Conservation (phyloP, 1,140 invertebrate genomes). For the Meteorus sp. region DNA sequence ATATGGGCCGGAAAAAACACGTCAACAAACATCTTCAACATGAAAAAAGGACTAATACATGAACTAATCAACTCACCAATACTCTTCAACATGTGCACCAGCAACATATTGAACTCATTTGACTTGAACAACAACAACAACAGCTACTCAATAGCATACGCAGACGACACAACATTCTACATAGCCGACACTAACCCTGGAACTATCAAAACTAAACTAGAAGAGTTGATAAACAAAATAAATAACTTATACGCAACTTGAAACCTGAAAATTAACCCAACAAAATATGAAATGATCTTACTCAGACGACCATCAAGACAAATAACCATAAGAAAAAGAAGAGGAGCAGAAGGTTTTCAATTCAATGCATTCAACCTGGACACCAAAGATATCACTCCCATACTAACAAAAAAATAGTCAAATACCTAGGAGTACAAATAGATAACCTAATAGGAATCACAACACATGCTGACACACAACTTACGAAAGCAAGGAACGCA, state of each 20-base stretch:
- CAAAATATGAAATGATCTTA: not conserved
- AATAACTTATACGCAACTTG: constrained; percentile 18
- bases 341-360: not conserved
- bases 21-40: no score
- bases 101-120: constrained; percentile 16
- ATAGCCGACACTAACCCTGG: not conserved
- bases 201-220: constrained; percentile 4
- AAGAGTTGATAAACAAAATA: constrained; percentile 22
- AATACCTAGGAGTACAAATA: constrained; percentile 11
- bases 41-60: no score
- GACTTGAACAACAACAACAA: not conserved
- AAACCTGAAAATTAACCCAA: constrained; percentile 20
- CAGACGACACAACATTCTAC: constrained; percentile 30
- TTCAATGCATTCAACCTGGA: not conserved
- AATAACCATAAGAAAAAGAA: not conserved
- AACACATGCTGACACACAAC: not conserved
- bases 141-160: constrained; percentile 18
- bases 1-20: no score
- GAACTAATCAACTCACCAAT: no score
- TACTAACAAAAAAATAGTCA: constrained; percentile 4
- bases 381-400: not conserved
- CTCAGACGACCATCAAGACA: not conserved
- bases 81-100: no score
- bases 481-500: constrained; percentile 8
- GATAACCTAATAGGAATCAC: constrained; percentile 5